Percentiles rank a stretch among this genome's conserved stretches.
These are phyloP conservation scores for Leuciscus idus DNA, from an alignment of 2,113 vertebrate species.

Conservation along the genomic window DNA sequence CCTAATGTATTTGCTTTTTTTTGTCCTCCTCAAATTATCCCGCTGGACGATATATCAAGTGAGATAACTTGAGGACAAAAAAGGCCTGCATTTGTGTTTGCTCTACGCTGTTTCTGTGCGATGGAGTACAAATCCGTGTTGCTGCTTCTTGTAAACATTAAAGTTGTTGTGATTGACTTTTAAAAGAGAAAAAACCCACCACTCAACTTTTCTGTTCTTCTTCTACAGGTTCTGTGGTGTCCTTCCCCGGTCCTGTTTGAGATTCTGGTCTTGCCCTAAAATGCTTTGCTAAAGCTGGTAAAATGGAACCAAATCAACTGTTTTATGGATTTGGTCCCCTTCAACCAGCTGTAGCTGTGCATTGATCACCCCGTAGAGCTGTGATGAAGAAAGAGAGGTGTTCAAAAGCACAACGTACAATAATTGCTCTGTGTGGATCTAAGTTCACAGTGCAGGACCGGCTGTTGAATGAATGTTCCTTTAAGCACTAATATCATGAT, in stretches of 20 bases:
- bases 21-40: background rate
- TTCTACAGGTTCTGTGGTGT: slow-evolving; percentile 38
- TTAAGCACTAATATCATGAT: slow-evolving; percentile 47
- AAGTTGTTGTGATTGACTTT: background rate
- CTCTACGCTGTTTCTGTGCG: background rate
- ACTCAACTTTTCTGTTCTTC: slow-evolving; percentile 29
- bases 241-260: background rate
- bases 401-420: background rate
- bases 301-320: slow-evolving; percentile 99
- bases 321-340: slow-evolving; percentile 96
- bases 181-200: no score
- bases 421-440: background rate
- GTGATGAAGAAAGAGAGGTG: slow-evolving; percentile 2
- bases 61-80: no score
- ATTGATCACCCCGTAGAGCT: slow-evolving; percentile 83
- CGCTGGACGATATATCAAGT: background rate
- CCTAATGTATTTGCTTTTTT: background rate
- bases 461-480: slow-evolving; percentile 18
- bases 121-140: background rate
- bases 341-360: slow-evolving; percentile 99
- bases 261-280: slow-evolving; percentile 58
- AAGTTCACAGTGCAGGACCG: background rate
- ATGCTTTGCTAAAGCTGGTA: slow-evolving; percentile 99
- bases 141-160: background rate
- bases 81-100: background rate